Percentiles rank a stretch among this genome's conserved stretches.
phyloP scores from a whole-genome alignment of 2,113 vertebrate species.

The Entosphenus tridentatus region DNA sequence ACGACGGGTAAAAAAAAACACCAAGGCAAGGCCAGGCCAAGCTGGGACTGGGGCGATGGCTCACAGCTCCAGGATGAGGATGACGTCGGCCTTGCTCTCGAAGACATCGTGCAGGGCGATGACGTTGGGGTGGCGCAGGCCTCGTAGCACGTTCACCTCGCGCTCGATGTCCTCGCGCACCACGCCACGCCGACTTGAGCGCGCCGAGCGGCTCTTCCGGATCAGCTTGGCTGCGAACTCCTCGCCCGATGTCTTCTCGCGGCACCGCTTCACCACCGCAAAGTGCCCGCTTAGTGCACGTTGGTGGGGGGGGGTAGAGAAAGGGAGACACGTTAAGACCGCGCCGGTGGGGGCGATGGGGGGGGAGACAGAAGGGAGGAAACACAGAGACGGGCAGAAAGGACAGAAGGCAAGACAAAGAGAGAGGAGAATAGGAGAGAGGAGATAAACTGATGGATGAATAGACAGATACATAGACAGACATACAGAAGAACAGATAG shows the following conservation, averaged over 20 bases:
- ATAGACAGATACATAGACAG: neutral
- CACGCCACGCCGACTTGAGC: conserved; percentile 70
- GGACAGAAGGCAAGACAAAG: neutral
- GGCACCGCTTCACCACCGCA: conserved; percentile 73
- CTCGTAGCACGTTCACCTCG: conserved; percentile 77
- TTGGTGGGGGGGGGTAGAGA: neutral
- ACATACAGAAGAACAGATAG: neutral
- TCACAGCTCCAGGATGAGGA: conserved; percentile 72
- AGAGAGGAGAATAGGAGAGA: no score
- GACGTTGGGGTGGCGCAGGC: conserved; percentile 94
- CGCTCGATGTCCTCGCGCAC: conserved; percentile 88
- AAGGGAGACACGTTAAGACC: neutral
- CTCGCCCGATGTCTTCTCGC: conserved; percentile 35
- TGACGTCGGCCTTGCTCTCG: conserved; percentile 87
- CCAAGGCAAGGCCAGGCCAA: no score
- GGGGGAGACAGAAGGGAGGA: neutral
- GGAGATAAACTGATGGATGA: no score
- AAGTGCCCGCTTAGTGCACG: conserved; percentile 46
- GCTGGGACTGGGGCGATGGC: neutral
- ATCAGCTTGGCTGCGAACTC: conserved; percentile 93
- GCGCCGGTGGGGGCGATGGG: neutral
- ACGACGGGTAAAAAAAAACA: no score
- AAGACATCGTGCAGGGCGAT: conserved; percentile 93
- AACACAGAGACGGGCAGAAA: neutral
- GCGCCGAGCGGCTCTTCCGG: conserved; percentile 63